Percentiles rank a stretch among this genome's conserved stretches.
phyloP scores from a whole-genome alignment of 2,888 invertebrate genomes.

The Drosophila kanekoi region DNA sequence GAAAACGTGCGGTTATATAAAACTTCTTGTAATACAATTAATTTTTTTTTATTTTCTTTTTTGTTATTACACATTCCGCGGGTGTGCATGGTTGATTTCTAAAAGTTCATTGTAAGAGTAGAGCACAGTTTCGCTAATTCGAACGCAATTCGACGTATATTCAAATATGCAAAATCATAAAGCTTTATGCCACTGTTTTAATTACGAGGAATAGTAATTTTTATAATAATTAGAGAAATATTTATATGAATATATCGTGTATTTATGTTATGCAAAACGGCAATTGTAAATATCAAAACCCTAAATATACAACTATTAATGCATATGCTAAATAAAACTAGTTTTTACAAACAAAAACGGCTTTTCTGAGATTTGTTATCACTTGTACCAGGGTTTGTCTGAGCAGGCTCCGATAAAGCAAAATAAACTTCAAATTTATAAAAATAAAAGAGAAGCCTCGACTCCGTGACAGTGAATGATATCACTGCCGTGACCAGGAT shows the following conservation, averaged over 20 bases:
- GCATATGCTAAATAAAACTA: conserved; percentile 17
- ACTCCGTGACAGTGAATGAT: conserved; percentile 61
- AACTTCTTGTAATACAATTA: conserved; percentile 10
- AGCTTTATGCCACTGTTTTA: conserved; percentile 66
- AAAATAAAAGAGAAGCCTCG: conserved; percentile 25
- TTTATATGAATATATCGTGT: conserved; percentile 64
- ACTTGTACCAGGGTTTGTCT: too few relatives aligned
- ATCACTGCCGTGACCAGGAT: conserved; percentile 71
- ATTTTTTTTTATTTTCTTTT: conserved; percentile 44
- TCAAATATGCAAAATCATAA: conserved; percentile 37
- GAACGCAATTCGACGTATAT: conserved; percentile 31
- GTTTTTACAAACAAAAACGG: neutral
- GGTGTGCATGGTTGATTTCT: conserved; percentile 32
- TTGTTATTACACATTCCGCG: conserved; percentile 64
- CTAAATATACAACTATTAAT: conserved; percentile 59
- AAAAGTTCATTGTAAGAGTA: conserved; percentile 17
- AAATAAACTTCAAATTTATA: neutral
- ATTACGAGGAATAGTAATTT: conserved; percentile 70
- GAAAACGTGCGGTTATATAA: conserved; percentile 18
- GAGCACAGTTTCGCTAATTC: conserved; percentile 27
- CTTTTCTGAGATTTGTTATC: too few relatives aligned
- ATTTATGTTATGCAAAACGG: conserved; percentile 57
- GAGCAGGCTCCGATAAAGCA: too few relatives aligned
- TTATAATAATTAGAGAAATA: conserved; percentile 60
- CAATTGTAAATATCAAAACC: conserved; percentile 71